These are phyloP conservation scores for Belgica antarctica DNA, from an alignment of 2,888 invertebrate genomes.

Conservation along the genomic window DNA sequence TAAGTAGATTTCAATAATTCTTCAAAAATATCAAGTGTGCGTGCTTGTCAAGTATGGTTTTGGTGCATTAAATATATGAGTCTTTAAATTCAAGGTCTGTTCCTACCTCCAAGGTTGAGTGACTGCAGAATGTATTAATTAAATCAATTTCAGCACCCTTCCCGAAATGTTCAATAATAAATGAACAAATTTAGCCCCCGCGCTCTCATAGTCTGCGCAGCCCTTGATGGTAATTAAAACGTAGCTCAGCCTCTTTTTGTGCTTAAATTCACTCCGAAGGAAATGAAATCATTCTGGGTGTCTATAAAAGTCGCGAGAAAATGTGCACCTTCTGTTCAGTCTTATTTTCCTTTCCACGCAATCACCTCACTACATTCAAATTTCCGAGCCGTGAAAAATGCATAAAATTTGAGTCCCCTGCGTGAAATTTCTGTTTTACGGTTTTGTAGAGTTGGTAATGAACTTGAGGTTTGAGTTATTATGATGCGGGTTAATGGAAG, in stretches of 20 bases:
- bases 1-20: too few species aligned
- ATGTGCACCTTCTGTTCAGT: too few species aligned
- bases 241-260: neutral
- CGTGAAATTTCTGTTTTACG: constrained; percentile 12
- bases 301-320: neutral
- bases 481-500: constrained; percentile 21
- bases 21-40: too few species aligned
- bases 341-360: neutral
- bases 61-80: too few species aligned
- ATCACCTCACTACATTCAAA: neutral
- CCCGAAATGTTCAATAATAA: too few species aligned
- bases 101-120: too few species aligned
- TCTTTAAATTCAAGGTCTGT: too few species aligned
- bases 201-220: too few species aligned
- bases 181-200: too few species aligned
- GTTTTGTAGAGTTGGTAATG: constrained; percentile 15
- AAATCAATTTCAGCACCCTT: too few species aligned
- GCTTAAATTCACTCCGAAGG: constrained; percentile 1
- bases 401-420: constrained; percentile 4
- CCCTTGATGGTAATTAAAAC: neutral
- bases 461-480: constrained; percentile 22
- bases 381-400: constrained; percentile 2
- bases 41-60: too few species aligned
- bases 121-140: too few species aligned
- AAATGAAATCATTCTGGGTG: neutral